Conservation (phyloP, 2,888 invertebrate genomes). For the Macrophya annulata region DNA sequence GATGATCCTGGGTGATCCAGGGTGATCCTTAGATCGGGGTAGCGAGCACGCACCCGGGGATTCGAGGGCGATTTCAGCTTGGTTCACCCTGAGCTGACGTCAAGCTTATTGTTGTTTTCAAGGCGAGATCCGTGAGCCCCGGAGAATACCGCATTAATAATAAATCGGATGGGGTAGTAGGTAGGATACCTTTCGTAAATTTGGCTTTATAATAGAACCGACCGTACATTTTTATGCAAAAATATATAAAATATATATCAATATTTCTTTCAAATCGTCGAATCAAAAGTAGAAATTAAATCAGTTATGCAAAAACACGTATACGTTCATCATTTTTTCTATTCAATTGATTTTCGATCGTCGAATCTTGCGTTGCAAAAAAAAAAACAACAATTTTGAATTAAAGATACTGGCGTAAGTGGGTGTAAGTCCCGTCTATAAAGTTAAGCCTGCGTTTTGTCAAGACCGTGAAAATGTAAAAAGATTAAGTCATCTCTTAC, state of each 20-base stretch:
- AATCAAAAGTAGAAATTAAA: not conserved
- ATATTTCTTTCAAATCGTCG: not conserved
- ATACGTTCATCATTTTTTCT: not conserved
- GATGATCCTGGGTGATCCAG: slow-evolving; percentile 67
- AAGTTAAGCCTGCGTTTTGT: slow-evolving; percentile 41
- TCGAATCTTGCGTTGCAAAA: not conserved
- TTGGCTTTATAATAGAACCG: not conserved
- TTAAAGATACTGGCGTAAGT: slow-evolving; percentile 14
- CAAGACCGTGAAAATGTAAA: slow-evolving; percentile 48
- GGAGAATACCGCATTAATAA: slow-evolving; percentile 30
- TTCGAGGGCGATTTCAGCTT: slow-evolving; percentile 45
- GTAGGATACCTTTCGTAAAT: not conserved
- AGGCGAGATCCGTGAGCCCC: not conserved
- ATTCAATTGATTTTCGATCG: not conserved
- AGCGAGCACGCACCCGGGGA: slow-evolving; percentile 49
- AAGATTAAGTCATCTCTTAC: slow-evolving; percentile 47
- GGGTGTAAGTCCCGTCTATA: slow-evolving; percentile 9
- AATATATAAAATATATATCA: not conserved
- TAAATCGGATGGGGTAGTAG: not conserved
- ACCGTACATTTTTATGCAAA: not conserved
- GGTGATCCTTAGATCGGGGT: slow-evolving; percentile 65
- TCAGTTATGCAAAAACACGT: not conserved
- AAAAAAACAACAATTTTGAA: slow-evolving; percentile 3
- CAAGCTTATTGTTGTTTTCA: slow-evolving; percentile 41
- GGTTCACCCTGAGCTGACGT: slow-evolving; percentile 36